Evolutionary conservation across 2,888 invertebrate genomes (phyloP), one percentile per base, ranked within the genome.

Genomic region (Pheosia gnoma): DNA sequence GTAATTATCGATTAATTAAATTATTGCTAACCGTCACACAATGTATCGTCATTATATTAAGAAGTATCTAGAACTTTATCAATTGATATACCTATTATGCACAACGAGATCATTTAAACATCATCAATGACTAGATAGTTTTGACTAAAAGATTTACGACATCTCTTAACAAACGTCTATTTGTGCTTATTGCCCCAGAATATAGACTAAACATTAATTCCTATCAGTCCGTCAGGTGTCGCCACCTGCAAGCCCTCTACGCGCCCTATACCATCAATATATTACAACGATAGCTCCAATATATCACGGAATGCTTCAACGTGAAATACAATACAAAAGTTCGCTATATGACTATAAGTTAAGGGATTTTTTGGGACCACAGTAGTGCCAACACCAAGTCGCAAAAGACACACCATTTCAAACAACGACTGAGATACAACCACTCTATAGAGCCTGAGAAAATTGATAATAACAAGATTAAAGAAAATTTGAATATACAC

Each of bases 81-180:
- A 55, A 65, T 59, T 61, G 61, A 68, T 37, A 59, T 5, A 55
- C 13, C 38, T 51, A 52, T 43, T 62, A 63, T 57, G 54, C 54
- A 68, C 49, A 65, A 60, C 66, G 72, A 77, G 75, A 76, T 76
- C 73, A 54, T 63, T 63, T 58, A 54, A 57, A 68, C 45, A 66
- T 65, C 67, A 56, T 65, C 61, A 67, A 53, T 72, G 79, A 79
- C 79, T 79, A 79, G 78, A 74, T 72, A 58, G 53, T 67, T 70
- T 72, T 37, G 58, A 72, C 59, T 59, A 56, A 60, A 58, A 64
- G 55, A 55, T 9, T 25, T 25, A 25, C 25, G 25, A 25, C 1
- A 66, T n/a, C 54, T 55, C 11, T 45, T 59, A 49, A 60, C 58
- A 60, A 66, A 60, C 47, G 49, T 58, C 49, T 57, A 66, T 63